phyloP scores from a whole-genome alignment of 2,888 invertebrate species.

The Oithona nana region DNA sequence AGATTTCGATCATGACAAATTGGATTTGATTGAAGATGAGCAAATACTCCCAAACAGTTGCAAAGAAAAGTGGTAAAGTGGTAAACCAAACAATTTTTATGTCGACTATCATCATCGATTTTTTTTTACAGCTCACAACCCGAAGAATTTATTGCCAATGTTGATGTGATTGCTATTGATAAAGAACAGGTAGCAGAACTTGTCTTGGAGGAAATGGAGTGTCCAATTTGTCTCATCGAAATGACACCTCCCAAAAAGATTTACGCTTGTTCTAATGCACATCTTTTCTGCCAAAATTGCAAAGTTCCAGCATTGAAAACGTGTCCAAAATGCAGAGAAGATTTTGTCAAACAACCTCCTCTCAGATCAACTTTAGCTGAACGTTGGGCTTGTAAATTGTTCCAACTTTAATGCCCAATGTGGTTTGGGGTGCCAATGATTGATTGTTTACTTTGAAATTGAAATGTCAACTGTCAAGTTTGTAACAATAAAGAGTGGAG shows the following conservation, averaged over 20 bases:
- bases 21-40: background rate
- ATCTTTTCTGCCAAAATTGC: conserved; percentile 7
- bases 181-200: background rate
- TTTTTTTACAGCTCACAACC: too few species aligned
- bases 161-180: background rate
- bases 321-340: conserved; percentile 10
- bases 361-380: background rate
- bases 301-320: background rate
- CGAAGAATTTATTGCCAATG: background rate
- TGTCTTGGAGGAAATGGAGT: conserved; percentile 8
- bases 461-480: too few species aligned
- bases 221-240: background rate
- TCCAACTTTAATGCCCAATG: background rate
- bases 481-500: too few species aligned
- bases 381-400: conserved; percentile 1
- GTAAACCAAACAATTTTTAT: too few species aligned
- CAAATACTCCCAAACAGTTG: too few species aligned
- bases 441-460: too few species aligned
- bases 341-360: background rate
- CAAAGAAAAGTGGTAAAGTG: too few species aligned
- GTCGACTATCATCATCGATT: too few species aligned
- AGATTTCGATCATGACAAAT: background rate
- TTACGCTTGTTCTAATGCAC: conserved; percentile 9
- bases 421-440: too few species aligned
- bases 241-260: background rate